Conservation (phyloP, 2,797 vertebrate species). For the Phoeniculus purpureus region DNA sequence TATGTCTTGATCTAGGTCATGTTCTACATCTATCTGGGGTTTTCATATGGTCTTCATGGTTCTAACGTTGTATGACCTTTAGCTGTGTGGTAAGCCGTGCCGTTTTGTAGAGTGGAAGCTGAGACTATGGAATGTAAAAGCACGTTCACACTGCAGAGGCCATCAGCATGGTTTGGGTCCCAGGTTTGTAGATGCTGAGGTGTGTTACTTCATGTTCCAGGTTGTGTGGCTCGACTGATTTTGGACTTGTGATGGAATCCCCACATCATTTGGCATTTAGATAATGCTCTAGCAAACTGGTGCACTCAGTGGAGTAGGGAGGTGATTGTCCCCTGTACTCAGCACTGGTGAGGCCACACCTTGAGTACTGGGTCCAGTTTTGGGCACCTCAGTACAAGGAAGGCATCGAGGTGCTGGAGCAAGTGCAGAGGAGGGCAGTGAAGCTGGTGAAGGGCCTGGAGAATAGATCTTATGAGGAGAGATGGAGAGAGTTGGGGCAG, state of each 20-base stretch:
- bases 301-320: neutral
- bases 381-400: too few relatives aligned
- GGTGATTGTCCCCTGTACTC: too few relatives aligned
- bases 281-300: neutral
- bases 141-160: neutral
- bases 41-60: neutral
- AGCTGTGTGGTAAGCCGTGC: neutral
- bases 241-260: neutral
- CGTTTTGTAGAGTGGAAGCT: neutral
- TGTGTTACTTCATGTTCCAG: neutral
- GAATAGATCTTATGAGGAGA: too few relatives aligned
- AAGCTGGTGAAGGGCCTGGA: too few relatives aligned
- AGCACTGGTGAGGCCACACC: too few relatives aligned
- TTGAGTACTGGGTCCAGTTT: too few relatives aligned
- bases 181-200: neutral
- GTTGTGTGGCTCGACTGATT: neutral
- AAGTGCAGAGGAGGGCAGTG: too few relatives aligned
- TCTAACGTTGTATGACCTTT: neutral
- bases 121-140: neutral
- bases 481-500: too few relatives aligned
- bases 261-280: neutral
- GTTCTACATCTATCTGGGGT: neutral
- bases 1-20: neutral
- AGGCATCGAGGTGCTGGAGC: too few relatives aligned
- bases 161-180: rapidly evolving